A percentile compares a stretch with the other conserved stretches of the same genome.
Conservation (phyloP, 2,113 vertebrate genomes). For the Ivindomyrus marchei region DNA sequence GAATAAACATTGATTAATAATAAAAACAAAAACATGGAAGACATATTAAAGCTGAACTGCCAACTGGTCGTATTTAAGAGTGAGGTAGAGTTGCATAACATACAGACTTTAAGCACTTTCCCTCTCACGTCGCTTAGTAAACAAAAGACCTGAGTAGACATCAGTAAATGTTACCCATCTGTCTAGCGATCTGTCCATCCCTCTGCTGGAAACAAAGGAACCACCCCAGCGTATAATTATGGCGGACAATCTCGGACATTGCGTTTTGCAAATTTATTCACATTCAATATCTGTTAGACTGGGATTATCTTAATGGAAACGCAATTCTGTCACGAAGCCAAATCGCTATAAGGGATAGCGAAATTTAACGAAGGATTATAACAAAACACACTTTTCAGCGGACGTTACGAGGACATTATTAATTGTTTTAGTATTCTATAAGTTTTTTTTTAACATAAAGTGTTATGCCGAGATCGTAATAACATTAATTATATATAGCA, state of each 20-base stretch:
- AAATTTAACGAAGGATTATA: not conserved
- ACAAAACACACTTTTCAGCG: not conserved
- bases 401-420: not conserved
- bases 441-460: not conserved
- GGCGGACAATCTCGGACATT: not conserved
- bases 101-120: not conserved
- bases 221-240: not conserved
- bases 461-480: not conserved
- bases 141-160: not conserved
- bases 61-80: not conserved
- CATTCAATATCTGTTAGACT: not conserved
- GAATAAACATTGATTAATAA: not conserved
- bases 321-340: not conserved
- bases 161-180: not conserved
- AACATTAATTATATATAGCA: not conserved
- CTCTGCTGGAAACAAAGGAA: not conserved
- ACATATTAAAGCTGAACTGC: not conserved
- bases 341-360: not conserved
- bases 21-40: not conserved
- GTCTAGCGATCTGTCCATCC: not conserved
- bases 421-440: not conserved
- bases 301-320: not conserved
- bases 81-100: not conserved
- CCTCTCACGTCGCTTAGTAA: not conserved
- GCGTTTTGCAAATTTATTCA: not conserved